Evolutionary conservation across 2,888 invertebrate species (phyloP).

Genomic region (Drosophila mercatorum): DNA sequence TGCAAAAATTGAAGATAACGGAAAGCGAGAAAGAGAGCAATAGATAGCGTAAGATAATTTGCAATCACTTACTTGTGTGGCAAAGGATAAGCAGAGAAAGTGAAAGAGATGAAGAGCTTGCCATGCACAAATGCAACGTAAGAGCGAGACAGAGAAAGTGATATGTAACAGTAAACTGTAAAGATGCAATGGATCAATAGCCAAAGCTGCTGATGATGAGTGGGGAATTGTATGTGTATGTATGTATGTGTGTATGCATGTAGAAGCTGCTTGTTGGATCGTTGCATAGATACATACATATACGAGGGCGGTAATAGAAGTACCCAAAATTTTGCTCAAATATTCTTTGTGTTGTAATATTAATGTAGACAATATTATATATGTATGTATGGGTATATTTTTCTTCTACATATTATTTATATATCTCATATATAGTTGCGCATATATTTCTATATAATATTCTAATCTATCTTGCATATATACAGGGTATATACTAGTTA

Average conservation of each 20-base stretch:
- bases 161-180: constrained; percentile 11
- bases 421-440: no score
- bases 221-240: background rate
- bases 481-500: no score
- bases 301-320: no score
- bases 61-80: background rate
- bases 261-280: background rate
- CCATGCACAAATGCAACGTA: background rate
- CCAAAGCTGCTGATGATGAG: background rate
- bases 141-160: constrained; percentile 36
- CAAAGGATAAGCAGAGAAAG: constrained; percentile 16
- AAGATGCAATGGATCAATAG: constrained; percentile 3
- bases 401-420: no score
- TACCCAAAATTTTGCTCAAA: no score
- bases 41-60: background rate
- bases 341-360: no score
- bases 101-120: constrained; percentile 17
- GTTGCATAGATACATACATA: background rate
- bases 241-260: background rate
- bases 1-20: constrained; percentile 27
- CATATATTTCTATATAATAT: no score
- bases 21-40: background rate
- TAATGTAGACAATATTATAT: no score
- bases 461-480: no score
- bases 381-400: no score